Conservation (phyloP, 2,888 invertebrate species). For the Phyto melanocephala region DNA sequence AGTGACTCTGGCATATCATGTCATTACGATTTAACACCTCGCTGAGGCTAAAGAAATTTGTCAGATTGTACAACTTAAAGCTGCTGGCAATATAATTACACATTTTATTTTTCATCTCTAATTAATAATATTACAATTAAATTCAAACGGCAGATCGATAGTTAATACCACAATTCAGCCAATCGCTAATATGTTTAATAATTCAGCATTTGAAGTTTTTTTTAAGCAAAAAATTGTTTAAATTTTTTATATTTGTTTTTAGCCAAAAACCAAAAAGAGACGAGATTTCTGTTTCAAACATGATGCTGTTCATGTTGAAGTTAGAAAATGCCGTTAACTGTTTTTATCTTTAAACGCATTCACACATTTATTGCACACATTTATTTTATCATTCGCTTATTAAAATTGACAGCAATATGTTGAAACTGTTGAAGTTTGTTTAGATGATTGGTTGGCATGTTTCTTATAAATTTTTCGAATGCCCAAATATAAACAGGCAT, state of each 20-base stretch:
- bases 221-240: too few species aligned
- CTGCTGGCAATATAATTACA: conserved; percentile 27
- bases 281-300: neutral
- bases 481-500: neutral
- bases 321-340: neutral
- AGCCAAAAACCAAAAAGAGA: neutral
- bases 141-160: neutral
- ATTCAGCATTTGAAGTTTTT: neutral
- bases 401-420: conserved; percentile 14
- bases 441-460: neutral
- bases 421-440: neutral
- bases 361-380: neutral
- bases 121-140: conserved; percentile 23
- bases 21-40: conserved; percentile 67
- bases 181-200: conserved; percentile 28
- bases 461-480: conserved; percentile 1
- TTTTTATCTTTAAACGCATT: conserved; percentile 14
- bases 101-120: neutral
- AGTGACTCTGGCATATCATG: conserved; percentile 62
- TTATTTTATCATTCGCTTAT: neutral
- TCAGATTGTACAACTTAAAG: conserved; percentile 58
- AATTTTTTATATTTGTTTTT: neutral
- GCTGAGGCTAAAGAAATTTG: conserved; percentile 63
- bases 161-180: neutral
- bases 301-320: neutral